A percentile compares a stretch with the other conserved stretches of the same genome.
phyloP scores from a whole-genome alignment of 2,888 invertebrate genomes.

The Hylaea fasciaria region DNA sequence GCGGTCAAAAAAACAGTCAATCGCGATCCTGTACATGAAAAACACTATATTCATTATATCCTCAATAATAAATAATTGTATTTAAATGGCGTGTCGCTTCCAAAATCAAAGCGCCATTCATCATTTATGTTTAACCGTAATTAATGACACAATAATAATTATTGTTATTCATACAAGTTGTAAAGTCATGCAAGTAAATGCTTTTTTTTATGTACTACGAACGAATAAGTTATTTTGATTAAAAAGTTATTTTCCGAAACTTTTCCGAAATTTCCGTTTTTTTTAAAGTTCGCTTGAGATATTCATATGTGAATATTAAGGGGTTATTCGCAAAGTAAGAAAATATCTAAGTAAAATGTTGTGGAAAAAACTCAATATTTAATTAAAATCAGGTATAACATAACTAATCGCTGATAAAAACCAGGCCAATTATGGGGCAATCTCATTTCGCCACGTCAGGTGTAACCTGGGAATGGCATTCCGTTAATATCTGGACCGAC shows the following conservation, averaged over 20 bases:
- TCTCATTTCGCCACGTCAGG: constrained; percentile 20
- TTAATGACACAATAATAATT: constrained; percentile 33
- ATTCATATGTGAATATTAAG: no score
- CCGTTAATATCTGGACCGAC: constrained; percentile 17
- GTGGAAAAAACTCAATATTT: not conserved
- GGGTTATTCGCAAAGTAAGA: no score
- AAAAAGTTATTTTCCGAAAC: no score
- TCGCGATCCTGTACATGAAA: no score
- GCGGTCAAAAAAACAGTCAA: no score
- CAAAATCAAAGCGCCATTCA: constrained; percentile 25
- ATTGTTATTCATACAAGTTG: constrained; percentile 31
- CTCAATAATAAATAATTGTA: constrained; percentile 28
- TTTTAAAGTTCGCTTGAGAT: no score
- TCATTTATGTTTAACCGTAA: constrained; percentile 36
- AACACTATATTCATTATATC: no score
- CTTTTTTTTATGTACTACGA: no score
- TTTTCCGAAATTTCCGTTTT: no score
- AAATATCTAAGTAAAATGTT: no score
- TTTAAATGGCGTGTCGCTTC: constrained; percentile 34
- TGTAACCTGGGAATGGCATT: constrained; percentile 19
- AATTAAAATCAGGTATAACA: constrained; percentile 2
- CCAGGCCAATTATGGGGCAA: not conserved
- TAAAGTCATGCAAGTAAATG: constrained; percentile 4
- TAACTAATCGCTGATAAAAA: constrained; percentile 14
- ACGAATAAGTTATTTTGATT: no score